These are phyloP conservation scores for Heliconius erato DNA, from an alignment of 2,888 invertebrate genomes.

Conservation along the genomic window DNA sequence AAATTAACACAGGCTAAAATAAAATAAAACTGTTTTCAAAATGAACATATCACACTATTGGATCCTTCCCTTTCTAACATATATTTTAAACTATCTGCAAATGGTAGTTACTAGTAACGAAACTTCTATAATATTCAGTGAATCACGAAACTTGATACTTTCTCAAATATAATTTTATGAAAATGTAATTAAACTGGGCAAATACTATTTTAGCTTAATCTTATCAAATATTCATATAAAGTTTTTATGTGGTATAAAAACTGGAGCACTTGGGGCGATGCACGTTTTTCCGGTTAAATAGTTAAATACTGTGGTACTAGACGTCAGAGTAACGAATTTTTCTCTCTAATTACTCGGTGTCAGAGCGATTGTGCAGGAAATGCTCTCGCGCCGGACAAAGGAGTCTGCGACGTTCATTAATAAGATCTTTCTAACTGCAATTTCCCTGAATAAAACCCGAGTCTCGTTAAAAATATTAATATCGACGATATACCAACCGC, in stretches of 20 bases:
- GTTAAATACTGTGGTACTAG: conserved; percentile 70
- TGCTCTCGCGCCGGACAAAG: conserved; percentile 80
- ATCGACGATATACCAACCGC: conserved; percentile 74
- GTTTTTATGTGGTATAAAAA: conserved; percentile 44
- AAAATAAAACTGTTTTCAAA: neutral
- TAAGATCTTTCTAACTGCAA: conserved; percentile 85
- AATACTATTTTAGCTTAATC: conserved; percentile 6
- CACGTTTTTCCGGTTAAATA: conserved; percentile 64
- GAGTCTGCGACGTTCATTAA: conserved; percentile 83
- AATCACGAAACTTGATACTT: conserved; percentile 8
- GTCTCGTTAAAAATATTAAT: conserved; percentile 81
- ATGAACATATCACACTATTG: neutral
- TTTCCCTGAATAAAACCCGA: conserved; percentile 81
- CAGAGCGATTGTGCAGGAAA: conserved; percentile 83
- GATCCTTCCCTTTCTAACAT: neutral
- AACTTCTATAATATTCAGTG: neutral
- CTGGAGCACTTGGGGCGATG: conserved; percentile 51
- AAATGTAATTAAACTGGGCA: conserved; percentile 12
- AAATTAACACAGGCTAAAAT: too few relatives aligned
- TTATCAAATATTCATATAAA: conserved; percentile 30
- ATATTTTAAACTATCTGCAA: neutral
- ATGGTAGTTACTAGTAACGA: neutral
- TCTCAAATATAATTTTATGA: neutral
- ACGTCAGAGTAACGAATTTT: conserved; percentile 80
- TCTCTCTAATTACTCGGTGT: conserved; percentile 85